Conservation (phyloP, 1,140 invertebrate species). For the Neodiprion virginianus region DNA sequence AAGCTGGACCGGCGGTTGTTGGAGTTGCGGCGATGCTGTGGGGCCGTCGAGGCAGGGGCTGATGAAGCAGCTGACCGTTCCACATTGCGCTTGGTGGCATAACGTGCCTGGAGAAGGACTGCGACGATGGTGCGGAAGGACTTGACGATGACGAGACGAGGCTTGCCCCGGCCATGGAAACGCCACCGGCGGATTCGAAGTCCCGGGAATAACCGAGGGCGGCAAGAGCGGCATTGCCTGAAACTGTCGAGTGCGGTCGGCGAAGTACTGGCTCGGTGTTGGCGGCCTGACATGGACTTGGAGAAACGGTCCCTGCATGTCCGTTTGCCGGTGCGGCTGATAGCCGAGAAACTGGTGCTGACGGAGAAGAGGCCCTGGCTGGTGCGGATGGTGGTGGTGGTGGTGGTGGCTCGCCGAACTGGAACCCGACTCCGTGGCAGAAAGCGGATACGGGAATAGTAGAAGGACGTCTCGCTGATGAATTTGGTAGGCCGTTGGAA, state of each 20-base stretch:
- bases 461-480: slow-evolving; percentile 60
- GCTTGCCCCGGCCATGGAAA: slow-evolving; percentile 26
- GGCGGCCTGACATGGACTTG: not conserved
- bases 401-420: not conserved
- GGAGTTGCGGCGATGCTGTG: slow-evolving; percentile 59
- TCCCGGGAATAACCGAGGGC: slow-evolving; percentile 12
- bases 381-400: not conserved
- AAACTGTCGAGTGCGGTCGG: slow-evolving; percentile 34
- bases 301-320: not conserved
- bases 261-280: slow-evolving; percentile 20
- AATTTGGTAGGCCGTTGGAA: slow-evolving; percentile 57
- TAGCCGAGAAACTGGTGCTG: not conserved
- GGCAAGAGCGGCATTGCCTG: slow-evolving; percentile 42
- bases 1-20: slow-evolving; percentile 31
- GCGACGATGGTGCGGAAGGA: not conserved
- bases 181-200: not conserved
- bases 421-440: slow-evolving; percentile 23
- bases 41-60: slow-evolving; percentile 51
- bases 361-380: not conserved
- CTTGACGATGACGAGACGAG: slow-evolving; percentile 17
- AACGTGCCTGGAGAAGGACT: slow-evolving; percentile 19
- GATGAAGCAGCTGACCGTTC: slow-evolving; percentile 54
- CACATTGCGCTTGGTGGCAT: slow-evolving; percentile 55
- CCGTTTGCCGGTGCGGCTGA: too few relatives aligned
- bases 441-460: slow-evolving; percentile 57